phyloP scores from a whole-genome alignment of 2,888 invertebrate species.

The Drosophila aldrichi region DNA sequence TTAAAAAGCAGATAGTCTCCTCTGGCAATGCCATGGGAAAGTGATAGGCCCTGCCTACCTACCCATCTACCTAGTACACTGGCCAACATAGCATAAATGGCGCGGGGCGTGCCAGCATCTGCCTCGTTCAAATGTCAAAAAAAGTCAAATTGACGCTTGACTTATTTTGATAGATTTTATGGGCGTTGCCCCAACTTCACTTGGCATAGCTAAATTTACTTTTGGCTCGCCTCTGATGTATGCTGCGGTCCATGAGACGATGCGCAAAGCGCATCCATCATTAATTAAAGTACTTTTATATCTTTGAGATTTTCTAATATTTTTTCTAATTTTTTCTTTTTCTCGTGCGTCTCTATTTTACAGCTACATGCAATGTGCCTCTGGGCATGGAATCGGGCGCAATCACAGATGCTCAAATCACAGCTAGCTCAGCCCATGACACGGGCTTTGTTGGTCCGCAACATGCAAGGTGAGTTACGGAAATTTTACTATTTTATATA shows the following conservation, averaged over 20 bases:
- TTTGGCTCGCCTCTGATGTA: constrained; percentile 4
- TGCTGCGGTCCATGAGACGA: constrained; percentile 2
- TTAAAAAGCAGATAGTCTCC: constrained; percentile 40
- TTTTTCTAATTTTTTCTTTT: constrained; percentile 15
- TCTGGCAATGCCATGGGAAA: constrained; percentile 25
- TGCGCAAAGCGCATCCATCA: constrained; percentile 40
- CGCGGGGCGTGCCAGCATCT: constrained; percentile 36
- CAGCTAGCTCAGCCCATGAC: constrained; percentile 93
- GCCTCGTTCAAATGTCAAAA: constrained; percentile 53
- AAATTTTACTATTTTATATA: background rate
- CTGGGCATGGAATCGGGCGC: constrained; percentile 93
- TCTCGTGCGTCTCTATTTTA: constrained; percentile 59
- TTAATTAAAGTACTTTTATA: constrained; percentile 49
- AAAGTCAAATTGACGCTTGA: constrained; percentile 76
- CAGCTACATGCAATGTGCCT: constrained; percentile 90
- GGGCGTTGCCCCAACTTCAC: constrained; percentile 40
- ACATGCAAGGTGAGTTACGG: constrained; percentile 89
- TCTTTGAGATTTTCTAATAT: constrained; percentile 20
- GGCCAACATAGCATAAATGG: background rate
- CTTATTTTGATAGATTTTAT: constrained; percentile 81
- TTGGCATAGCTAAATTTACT: constrained; percentile 55
- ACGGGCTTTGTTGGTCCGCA: constrained; percentile 92
- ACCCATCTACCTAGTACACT: background rate
- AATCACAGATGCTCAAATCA: constrained; percentile 91
- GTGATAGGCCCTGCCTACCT: constrained; percentile 40